Evolutionary conservation across 2,888 invertebrate genomes (phyloP).

Genomic region (Torymus auratus): DNA sequence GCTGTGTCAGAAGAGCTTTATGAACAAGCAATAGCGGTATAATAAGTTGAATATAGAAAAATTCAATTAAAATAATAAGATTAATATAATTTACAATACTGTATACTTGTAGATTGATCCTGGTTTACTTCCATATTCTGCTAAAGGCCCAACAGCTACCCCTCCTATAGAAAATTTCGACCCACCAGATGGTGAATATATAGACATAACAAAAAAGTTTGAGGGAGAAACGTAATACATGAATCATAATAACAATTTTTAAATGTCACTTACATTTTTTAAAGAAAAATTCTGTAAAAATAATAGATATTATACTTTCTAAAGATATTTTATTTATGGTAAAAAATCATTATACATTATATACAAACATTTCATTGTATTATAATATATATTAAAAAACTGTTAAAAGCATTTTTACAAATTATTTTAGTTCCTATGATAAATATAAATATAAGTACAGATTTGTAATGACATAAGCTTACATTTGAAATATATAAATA

Average conservation of each 20-base stretch:
- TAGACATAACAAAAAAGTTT: slow-evolving; percentile 85
- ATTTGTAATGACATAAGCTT: too few species aligned
- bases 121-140: slow-evolving; percentile 82
- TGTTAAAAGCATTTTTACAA: slow-evolving; percentile 72
- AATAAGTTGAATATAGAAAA: background rate
- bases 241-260: background rate
- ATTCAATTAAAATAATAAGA: slow-evolving; percentile 12
- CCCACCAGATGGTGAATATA: slow-evolving; percentile 93
- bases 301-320: background rate
- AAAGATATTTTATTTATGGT: slow-evolving; percentile 40
- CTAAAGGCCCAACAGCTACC: slow-evolving; percentile 87
- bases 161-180: slow-evolving; percentile 89
- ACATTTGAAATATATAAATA: too few species aligned
- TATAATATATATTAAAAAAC: slow-evolving; percentile 23
- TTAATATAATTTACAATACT: slow-evolving; percentile 34
- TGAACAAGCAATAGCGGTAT: slow-evolving; percentile 88
- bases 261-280: too few species aligned
- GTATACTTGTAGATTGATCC: slow-evolving; percentile 83
- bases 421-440: background rate
- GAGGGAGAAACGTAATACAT: slow-evolving; percentile 61
- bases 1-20: slow-evolving; percentile 92
- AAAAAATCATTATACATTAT: slow-evolving; percentile 38
- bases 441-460: too few species aligned
- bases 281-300: too few species aligned
- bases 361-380: slow-evolving; percentile 38